These are phyloP conservation scores for Papio anubis DNA, from an alignment of 2,113 vertebrate species.

Conservation along the genomic window DNA sequence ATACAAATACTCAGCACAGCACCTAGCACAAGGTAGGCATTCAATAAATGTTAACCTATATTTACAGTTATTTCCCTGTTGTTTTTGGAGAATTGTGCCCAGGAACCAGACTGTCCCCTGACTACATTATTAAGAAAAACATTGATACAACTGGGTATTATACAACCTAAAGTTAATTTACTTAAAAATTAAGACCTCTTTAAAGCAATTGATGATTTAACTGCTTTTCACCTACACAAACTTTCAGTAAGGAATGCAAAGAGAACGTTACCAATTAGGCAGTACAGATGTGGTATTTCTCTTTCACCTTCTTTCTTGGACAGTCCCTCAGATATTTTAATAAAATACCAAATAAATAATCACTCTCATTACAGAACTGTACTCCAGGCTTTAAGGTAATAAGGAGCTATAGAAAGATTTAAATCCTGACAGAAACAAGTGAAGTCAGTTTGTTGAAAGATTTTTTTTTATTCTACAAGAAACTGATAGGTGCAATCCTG, in stretches of 20 bases:
- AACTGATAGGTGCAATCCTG: slow-evolving; percentile 19
- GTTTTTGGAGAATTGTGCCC: not conserved
- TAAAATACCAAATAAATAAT: slow-evolving; percentile 18
- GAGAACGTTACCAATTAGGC: not conserved
- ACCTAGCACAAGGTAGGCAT: not conserved
- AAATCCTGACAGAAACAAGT: slow-evolving; percentile 58
- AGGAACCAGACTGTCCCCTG: not conserved
- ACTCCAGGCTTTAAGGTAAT: not conserved
- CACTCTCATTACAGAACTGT: not conserved
- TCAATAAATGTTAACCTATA: not conserved
- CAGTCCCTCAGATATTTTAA: not conserved
- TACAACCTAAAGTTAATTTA: not conserved
- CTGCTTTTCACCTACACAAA: not conserved
- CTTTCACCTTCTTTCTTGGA: not conserved
- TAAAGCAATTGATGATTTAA: not conserved
- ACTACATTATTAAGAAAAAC: not conserved
- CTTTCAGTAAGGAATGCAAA: slow-evolving; percentile 9
- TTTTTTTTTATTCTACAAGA: slow-evolving; percentile 68
- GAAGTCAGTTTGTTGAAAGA: slow-evolving; percentile 44
- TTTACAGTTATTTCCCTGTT: not conserved
- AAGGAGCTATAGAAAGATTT: not conserved
- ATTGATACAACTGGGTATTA: not conserved
- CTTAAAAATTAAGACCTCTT: slow-evolving; percentile 38
- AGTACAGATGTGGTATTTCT: not conserved
- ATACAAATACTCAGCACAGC: not conserved